A percentile compares a stretch with the other conserved stretches of the same genome.
Conservation (phyloP, 2,888 invertebrate genomes). For the Myopa tessellatipennis region DNA sequence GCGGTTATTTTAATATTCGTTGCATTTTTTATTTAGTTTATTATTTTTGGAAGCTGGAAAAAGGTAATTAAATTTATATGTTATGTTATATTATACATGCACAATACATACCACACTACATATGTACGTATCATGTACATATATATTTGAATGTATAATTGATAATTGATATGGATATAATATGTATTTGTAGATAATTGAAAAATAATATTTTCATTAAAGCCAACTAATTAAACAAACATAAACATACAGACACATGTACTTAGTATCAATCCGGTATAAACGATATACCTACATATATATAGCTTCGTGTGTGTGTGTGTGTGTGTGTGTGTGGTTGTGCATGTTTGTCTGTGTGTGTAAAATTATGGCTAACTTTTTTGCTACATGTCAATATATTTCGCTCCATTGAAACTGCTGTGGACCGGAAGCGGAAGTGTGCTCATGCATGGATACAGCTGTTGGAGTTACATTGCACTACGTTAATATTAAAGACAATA, state of each 20-base stretch:
- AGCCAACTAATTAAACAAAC: slow-evolving; percentile 7
- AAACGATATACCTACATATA: not conserved
- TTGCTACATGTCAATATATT: not conserved
- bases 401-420: not conserved
- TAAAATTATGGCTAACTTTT: not conserved
- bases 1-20: slow-evolving; percentile 23
- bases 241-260: slow-evolving; percentile 17
- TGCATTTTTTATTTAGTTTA: slow-evolving; percentile 11
- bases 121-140: not conserved
- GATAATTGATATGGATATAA: not conserved
- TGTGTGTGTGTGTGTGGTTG: no score
- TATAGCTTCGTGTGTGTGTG: no score
- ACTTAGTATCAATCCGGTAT: no score
- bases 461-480: not conserved
- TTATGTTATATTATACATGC: not conserved
- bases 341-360: not conserved
- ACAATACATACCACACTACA: not conserved
- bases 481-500: not conserved
- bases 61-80: not conserved
- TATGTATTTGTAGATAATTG: slow-evolving; percentile 22
- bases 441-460: not conserved
- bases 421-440: slow-evolving; percentile 20
- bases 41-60: not conserved
- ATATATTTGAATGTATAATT: not conserved
- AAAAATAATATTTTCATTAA: slow-evolving; percentile 33